Percentiles rank a stretch among this genome's conserved stretches.
Conservation (phyloP, 2,113 vertebrate species). For the Morone saxatilis region DNA sequence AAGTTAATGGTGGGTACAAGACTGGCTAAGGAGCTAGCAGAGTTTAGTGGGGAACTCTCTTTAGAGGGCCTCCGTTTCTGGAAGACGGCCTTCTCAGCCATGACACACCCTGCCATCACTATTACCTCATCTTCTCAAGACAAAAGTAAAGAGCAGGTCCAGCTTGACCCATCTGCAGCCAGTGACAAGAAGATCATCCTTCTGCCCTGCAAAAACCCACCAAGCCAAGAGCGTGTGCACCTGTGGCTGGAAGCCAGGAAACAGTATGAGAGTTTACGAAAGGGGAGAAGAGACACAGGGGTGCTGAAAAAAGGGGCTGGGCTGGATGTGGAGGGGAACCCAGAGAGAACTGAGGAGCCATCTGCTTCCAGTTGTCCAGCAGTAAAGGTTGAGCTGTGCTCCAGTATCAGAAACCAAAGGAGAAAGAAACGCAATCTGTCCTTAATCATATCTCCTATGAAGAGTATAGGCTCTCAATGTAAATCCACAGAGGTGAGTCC, state of each 20-base stretch:
- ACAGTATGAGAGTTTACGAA: conserved; percentile 91
- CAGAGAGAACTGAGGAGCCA: not conserved
- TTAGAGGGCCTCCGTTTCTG: conserved; percentile 94
- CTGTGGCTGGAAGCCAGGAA: conserved; percentile 95
- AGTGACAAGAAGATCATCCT: conserved; percentile 93
- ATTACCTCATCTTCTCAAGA: conserved; percentile 83
- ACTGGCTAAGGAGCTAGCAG: conserved; percentile 89
- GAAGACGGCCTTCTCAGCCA: conserved; percentile 96
- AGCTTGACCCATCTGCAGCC: conserved; percentile 76
- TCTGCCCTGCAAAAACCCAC: conserved; percentile 95
- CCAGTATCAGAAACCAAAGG: conserved; percentile 68
- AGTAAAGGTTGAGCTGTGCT: conserved; percentile 42
- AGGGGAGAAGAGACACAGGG: conserved; percentile 55
- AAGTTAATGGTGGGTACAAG: conserved; percentile 91
- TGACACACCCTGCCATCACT: conserved; percentile 88
- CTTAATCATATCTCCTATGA: conserved; percentile 68
- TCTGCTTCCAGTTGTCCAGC: conserved; percentile 44
- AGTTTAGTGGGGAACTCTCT: conserved; percentile 95
- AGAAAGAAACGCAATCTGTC: conserved; percentile 76
- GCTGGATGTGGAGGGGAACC: conserved; percentile 6
- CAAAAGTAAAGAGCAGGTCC: conserved; percentile 67
- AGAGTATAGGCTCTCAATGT: conserved; percentile 54
- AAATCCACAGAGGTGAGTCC: conserved; percentile 70
- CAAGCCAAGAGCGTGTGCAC: conserved; percentile 91
- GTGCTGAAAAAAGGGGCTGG: conserved; percentile 18